phyloP scores from a whole-genome alignment of 2,888 invertebrate genomes.

The Cetonia aurata region DNA sequence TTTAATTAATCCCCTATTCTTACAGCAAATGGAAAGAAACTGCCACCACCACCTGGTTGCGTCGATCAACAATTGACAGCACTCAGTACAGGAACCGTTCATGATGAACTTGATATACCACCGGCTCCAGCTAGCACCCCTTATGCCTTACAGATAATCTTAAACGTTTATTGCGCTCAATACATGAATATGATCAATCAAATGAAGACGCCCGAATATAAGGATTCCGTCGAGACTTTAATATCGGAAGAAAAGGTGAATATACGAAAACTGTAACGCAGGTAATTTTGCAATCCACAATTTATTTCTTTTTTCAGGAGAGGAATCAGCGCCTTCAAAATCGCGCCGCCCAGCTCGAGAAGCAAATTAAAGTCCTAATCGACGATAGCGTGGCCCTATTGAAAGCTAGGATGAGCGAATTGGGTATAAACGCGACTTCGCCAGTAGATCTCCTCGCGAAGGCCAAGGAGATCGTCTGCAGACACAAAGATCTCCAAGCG shows the following conservation, averaged over 20 bases:
- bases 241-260: conserved; percentile 84
- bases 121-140: conserved; percentile 83
- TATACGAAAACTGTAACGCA: no score
- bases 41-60: conserved; percentile 91
- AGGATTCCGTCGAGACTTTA: conserved; percentile 77
- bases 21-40: conserved; percentile 74
- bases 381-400: conserved; percentile 91
- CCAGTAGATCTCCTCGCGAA: conserved; percentile 87
- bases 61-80: conserved; percentile 91
- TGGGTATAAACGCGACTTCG: conserved; percentile 89
- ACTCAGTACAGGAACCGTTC: conserved; percentile 78
- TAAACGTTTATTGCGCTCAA: conserved; percentile 89
- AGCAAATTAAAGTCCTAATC: conserved; percentile 92
- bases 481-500: conserved; percentile 92
- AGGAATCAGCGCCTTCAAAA: conserved; percentile 85
- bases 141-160: conserved; percentile 86
- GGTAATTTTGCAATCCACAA: no score
- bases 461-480: conserved; percentile 91
- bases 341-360: conserved; percentile 90
- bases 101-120: conserved; percentile 88
- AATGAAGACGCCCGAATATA: conserved; percentile 86
- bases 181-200: conserved; percentile 86
- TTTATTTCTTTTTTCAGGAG: conserved; percentile 70
- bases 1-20: background rate
- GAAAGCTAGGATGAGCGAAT: conserved; percentile 90